Evolutionary conservation across 2,797 vertebrate species (phyloP), one percentile per base, ranked within the genome.

Genomic region (Adelosebastes latens): DNA sequence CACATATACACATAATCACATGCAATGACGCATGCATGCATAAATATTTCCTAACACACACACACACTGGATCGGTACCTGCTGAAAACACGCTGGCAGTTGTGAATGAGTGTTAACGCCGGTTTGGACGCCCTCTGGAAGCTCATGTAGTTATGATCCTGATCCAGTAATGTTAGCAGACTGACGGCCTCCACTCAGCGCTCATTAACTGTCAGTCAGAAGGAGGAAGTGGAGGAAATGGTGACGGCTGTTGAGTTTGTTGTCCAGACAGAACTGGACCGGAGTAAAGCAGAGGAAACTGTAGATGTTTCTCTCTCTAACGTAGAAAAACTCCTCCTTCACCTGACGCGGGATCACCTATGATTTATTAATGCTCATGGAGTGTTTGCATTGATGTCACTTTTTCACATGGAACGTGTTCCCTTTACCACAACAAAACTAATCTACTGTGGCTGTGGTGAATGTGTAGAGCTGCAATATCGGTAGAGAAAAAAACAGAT

Each of bases 141-240:
- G 42, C 68, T 56, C 18, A 14, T 56, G 67, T 12, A 16, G 62
- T 75, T 29, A 25, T 10, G 46, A n/a, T 0, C 39, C 25, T 29
- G 42, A 75, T 75, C 62, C 75, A 12, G 79, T 74, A 55, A 79
- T 20, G 72, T 59, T 39, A n/a, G 67, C 34, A 18, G 31, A 59
- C 20, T 25, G 52, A 20, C 52, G 9, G 20, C n/a, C 52, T 59
- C 55, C 75, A 32, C 65, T 85, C 60, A 9, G 36, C 5, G 34
- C 24, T 72, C 75, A 63, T 85, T 58, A 60, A 2, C 74, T 52
- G 75, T 72, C 83, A 75, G 3, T 86, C 81, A 83, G 18, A 61
- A 14, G 9, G 8, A 2, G 29, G 29, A 65, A 18, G 49, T 1
- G 2, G 56, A 32, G 55, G 13, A 14, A 18, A 52, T 6, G 29